phyloP scores from a whole-genome alignment of 2,113 vertebrate genomes.

The Pleuronectes platessa region DNA sequence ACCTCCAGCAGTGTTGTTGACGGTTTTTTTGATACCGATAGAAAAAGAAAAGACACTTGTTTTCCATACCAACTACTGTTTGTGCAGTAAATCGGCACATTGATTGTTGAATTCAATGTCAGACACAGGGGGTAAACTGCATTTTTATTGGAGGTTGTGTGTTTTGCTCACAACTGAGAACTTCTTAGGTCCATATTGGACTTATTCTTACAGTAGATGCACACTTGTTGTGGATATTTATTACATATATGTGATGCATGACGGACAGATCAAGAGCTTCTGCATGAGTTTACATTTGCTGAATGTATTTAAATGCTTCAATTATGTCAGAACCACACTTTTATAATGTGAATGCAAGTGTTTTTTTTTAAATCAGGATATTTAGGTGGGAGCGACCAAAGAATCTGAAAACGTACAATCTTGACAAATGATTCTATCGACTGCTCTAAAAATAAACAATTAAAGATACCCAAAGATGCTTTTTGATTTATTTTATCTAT shows the following conservation, averaged over 20 bases:
- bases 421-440: conserved; percentile 25
- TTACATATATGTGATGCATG: conserved; percentile 53
- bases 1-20: neutral
- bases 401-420: conserved; percentile 50
- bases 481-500: neutral
- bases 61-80: conserved; percentile 21
- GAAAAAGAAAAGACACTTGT: neutral
- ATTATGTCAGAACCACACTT: conserved; percentile 57
- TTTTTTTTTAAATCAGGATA: conserved; percentile 35
- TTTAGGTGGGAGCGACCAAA: conserved; percentile 55
- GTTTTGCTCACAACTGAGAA: conserved; percentile 55
- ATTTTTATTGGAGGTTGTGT: conserved; percentile 55
- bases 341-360: conserved; percentile 64
- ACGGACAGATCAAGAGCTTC: conserved; percentile 48
- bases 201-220: conserved; percentile 30
- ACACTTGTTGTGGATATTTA: conserved; percentile 49
- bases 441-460: conserved; percentile 35
- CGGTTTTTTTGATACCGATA: conserved; percentile 3
- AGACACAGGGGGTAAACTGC: neutral
- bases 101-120: conserved; percentile 35
- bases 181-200: conserved; percentile 77
- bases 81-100: conserved; percentile 26
- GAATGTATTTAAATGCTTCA: conserved; percentile 64
- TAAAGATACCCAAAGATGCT: neutral
- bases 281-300: conserved; percentile 57